Evolutionary conservation across 1,140 invertebrate genomes (phyloP).

Genomic region (Monochamus saltuarius): DNA sequence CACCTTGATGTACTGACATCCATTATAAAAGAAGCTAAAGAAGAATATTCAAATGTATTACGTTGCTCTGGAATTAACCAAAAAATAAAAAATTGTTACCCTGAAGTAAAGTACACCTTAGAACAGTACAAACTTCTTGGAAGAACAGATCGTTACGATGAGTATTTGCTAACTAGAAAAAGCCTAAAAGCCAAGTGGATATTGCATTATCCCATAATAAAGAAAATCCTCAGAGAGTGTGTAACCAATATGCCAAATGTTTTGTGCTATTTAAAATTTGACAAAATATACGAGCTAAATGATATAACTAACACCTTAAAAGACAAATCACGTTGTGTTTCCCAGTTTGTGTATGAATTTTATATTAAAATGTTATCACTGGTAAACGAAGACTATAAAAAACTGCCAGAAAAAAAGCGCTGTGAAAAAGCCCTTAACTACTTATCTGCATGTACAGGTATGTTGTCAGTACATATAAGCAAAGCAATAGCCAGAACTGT

Average conservation of each 20-base stretch:
- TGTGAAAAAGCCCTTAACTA: slow-evolving; percentile 10
- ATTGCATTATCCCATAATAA: slow-evolving; percentile 62
- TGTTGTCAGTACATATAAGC: slow-evolving; percentile 35
- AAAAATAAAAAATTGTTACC: slow-evolving; percentile 22
- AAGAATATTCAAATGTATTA: slow-evolving; percentile 29
- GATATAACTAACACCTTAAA: slow-evolving; percentile 53
- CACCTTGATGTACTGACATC: slow-evolving; percentile 27
- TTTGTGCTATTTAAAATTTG: slow-evolving; percentile 26
- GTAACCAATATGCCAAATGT: slow-evolving; percentile 54
- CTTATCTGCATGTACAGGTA: slow-evolving; percentile 31
- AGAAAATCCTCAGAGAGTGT: slow-evolving; percentile 59
- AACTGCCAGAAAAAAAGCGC: neutral
- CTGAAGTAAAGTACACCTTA: slow-evolving; percentile 24
- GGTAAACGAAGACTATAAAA: slow-evolving; percentile 22
- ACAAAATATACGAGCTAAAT: slow-evolving; percentile 55
- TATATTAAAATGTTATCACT: slow-evolving; percentile 26
- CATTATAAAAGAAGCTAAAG: slow-evolving; percentile 33
- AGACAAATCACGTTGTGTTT: slow-evolving; percentile 43
- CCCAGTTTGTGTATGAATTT: slow-evolving; percentile 29
- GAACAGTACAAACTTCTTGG: slow-evolving; percentile 57
- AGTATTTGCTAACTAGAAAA: slow-evolving; percentile 59
- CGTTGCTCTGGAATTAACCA: slow-evolving; percentile 31
- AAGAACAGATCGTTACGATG: slow-evolving; percentile 57
- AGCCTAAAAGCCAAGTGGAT: slow-evolving; percentile 58
- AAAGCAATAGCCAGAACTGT: slow-evolving; percentile 31